Base-by-base conservation (phyloP, 64 coral and sea anemone genomes). In the Montipora efflorescens region DNA sequence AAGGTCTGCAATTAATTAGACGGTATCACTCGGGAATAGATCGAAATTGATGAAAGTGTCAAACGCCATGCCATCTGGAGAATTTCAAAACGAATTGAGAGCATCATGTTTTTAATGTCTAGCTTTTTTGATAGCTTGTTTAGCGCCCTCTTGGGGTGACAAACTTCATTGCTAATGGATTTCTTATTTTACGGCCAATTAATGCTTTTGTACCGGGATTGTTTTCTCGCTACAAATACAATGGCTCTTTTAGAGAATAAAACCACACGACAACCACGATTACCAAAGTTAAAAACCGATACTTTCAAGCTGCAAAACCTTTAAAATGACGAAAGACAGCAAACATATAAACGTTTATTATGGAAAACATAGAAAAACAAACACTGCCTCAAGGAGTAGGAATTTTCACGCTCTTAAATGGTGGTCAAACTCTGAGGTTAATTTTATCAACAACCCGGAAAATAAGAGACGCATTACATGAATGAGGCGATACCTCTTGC, bases 101-200 rank as follows among this genome's bases (percentile, higher is more conserved):
- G 55, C 22, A 11, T 25, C 48, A 8, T 21, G 3, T 44, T 45
- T 71, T 9, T 48, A 28, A 20, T 71, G 11, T 5, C 64, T 5
- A 22, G 12, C 5, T 46, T 76, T 76, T 18, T 14, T 12, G 82
- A 15, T 16, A 44, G 46, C 8, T 12, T 48, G 46, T 68, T 71
- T 13, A 48, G 19, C 13, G 16, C 36, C 18, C 61, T 20, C 46
- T 71, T 86, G 62, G 18, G 50, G 82, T 86, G 66, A 86, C 66
- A 48, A 86, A 22, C 18, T 20, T 48, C 44, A 44, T 71, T 71
- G 62, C 66, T 46, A 70, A 51, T 86, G 82, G 66, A 48, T 20
- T 47, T 10, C 45, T 86, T 22, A 72, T 71, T 86, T 86, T 50
- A 69, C 47, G 66, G 82, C 15, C 45, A 71, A 86, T 86, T 86